These are phyloP conservation scores for Parapsyche elsis DNA, from an alignment of 1,140 invertebrate species.

Conservation along the genomic window DNA sequence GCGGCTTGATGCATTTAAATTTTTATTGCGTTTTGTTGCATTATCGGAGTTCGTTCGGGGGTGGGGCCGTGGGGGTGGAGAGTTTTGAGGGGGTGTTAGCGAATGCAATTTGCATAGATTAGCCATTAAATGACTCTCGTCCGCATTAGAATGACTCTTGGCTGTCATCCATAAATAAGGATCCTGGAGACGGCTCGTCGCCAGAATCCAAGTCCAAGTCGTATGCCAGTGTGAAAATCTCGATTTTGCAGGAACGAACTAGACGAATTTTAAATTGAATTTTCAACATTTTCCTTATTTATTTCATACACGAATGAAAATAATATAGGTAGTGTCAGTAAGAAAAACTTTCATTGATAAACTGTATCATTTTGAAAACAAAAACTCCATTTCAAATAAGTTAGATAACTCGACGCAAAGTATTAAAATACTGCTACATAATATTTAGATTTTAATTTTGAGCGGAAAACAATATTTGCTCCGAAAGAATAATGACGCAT, in stretches of 20 bases:
- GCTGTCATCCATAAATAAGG: slow-evolving; percentile 52
- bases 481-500: too few species aligned
- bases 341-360: too few species aligned
- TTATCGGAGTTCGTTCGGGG: slow-evolving; percentile 43
- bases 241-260: background rate
- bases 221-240: background rate
- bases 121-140: slow-evolving; percentile 56
- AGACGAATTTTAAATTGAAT: background rate
- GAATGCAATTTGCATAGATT: slow-evolving; percentile 55
- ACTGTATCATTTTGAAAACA: too few species aligned
- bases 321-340: too few species aligned
- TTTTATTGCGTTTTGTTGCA: slow-evolving; percentile 56
- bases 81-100: slow-evolving; percentile 31
- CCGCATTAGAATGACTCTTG: slow-evolving; percentile 51
- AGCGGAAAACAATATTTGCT: too few species aligned
- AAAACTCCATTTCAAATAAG: too few species aligned
- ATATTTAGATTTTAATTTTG: too few species aligned
- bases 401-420: too few species aligned
- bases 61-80: slow-evolving; percentile 34
- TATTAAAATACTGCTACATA: too few species aligned
- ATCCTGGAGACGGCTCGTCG: slow-evolving; percentile 34
- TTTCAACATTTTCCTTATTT: background rate
- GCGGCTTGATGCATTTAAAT: slow-evolving; percentile 56
- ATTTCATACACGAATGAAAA: too few species aligned
- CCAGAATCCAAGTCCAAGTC: background rate